A percentile compares a stretch with the other conserved stretches of the same genome.
phyloP scores from a whole-genome alignment of 2,888 invertebrate genomes.

The Philereme transversata region DNA sequence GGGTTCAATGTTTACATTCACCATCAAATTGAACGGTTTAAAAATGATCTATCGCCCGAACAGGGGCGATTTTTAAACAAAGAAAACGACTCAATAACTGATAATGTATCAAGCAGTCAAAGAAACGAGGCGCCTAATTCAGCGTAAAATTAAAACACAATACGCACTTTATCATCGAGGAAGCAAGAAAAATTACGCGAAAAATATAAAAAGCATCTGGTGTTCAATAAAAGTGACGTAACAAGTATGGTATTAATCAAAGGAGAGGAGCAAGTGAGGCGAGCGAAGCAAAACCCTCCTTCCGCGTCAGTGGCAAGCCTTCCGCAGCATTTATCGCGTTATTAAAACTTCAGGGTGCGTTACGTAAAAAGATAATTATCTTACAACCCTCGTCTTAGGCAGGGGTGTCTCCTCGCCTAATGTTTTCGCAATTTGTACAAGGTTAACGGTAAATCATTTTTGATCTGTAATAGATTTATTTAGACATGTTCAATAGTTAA shows the following conservation, averaged over 20 bases:
- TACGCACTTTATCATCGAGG: slow-evolving; percentile 55
- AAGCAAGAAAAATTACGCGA: slow-evolving; percentile 61
- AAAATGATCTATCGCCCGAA: slow-evolving; percentile 68
- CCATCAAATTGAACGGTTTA: slow-evolving; percentile 63
- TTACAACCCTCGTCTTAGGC: slow-evolving; percentile 77
- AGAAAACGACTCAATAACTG: slow-evolving; percentile 42
- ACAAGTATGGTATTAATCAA: slow-evolving; percentile 73
- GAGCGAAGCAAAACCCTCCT: slow-evolving; percentile 43
- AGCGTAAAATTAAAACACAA: slow-evolving; percentile 73
- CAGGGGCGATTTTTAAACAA: slow-evolving; percentile 31
- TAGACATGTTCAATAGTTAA: too few relatives aligned
- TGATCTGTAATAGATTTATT: too few relatives aligned
- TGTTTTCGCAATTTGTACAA: slow-evolving; percentile 23
- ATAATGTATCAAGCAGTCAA: slow-evolving; percentile 51
- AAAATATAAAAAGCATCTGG: slow-evolving; percentile 78
- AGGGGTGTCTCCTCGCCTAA: slow-evolving; percentile 58
- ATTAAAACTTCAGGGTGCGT: slow-evolving; percentile 78
- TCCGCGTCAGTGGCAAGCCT: slow-evolving; percentile 80
- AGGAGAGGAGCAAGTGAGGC: slow-evolving; percentile 30
- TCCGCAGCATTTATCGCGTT: slow-evolving; percentile 82
- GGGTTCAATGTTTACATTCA: slow-evolving; percentile 61
- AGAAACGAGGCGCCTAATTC: slow-evolving; percentile 64
- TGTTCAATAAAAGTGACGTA: slow-evolving; percentile 67
- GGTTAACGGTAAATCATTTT: slow-evolving; percentile 10
- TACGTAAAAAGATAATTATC: slow-evolving; percentile 83